These are phyloP conservation scores for Eonycteris spelaea DNA, from an alignment of 2,113 vertebrate genomes.

Conservation along the genomic window DNA sequence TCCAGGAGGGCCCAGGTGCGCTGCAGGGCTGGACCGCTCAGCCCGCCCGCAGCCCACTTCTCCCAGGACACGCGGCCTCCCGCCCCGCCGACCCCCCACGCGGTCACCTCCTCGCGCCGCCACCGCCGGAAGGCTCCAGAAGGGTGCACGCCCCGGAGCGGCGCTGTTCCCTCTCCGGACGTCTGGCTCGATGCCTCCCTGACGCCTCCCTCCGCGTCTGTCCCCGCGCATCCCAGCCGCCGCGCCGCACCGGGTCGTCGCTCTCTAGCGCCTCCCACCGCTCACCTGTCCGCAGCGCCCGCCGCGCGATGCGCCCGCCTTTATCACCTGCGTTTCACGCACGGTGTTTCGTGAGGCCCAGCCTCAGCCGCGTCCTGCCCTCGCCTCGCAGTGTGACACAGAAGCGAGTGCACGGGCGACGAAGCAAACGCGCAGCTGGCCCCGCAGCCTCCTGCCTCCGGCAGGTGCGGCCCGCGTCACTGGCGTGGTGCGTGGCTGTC, in stretches of 20 bases:
- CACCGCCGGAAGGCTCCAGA: neutral
- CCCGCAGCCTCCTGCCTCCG: neutral
- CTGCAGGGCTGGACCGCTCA: too few relatives aligned
- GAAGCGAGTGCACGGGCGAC: neutral
- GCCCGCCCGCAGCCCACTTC: neutral
- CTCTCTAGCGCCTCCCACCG: neutral
- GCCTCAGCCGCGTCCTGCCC: neutral
- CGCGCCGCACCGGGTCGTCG: neutral
- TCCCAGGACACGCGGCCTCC: too few relatives aligned
- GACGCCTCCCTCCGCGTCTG: neutral
- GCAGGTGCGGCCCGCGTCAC: neutral
- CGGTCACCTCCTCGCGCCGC: neutral
- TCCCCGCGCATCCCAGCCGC: neutral
- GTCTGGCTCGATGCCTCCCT: neutral
- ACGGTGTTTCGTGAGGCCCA: neutral
- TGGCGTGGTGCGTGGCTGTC: too few relatives aligned
- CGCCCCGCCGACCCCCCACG: too few relatives aligned
- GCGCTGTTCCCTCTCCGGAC: rapidly evolving
- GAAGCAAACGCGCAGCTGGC: too few relatives aligned
- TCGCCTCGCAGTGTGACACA: neutral
- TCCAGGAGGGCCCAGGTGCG: neutral
- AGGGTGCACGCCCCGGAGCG: neutral
- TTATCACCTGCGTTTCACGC: neutral
- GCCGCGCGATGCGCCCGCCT: rapidly evolving
- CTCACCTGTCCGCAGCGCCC: too few relatives aligned